Percentiles rank a stretch among this genome's conserved stretches.
Conservation (phyloP, 2,113 vertebrate species). For the Callocephalon fimbriatum region DNA sequence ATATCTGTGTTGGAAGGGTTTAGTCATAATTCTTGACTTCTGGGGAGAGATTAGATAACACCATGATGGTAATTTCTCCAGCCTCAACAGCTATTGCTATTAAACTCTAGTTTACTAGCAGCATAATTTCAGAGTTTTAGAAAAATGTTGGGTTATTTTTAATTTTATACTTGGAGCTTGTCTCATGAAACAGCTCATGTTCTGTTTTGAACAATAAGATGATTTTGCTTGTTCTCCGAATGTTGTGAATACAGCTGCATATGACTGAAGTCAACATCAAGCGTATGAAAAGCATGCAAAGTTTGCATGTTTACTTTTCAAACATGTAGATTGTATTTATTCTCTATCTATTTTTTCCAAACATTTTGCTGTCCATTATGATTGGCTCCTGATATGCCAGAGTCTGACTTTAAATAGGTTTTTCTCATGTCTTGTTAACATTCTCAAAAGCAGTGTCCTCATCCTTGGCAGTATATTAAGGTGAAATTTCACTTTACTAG, state of each 20-base stretch:
- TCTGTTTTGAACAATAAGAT: neutral
- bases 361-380: neutral
- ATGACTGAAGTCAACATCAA: neutral
- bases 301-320: neutral
- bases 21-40: conserved; percentile 56
- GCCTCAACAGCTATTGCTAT: conserved; percentile 10
- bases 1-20: conserved; percentile 35
- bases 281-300: neutral
- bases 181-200: neutral
- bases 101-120: neutral
- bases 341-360: neutral
- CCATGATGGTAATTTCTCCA: conserved; percentile 19
- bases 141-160: neutral
- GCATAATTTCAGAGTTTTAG: neutral
- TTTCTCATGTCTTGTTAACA: neutral
- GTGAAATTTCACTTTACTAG: neutral
- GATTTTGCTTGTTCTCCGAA: neutral
- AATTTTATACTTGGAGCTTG: neutral
- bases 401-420: neutral
- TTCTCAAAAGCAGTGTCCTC: neutral
- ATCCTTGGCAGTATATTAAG: neutral
- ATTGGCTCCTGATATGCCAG: neutral
- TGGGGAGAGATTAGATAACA: conserved; percentile 55
- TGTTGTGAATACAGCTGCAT: neutral
- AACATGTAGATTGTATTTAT: neutral